Conservation (phyloP, 1,140 invertebrate species). For the Limonius californicus region DNA sequence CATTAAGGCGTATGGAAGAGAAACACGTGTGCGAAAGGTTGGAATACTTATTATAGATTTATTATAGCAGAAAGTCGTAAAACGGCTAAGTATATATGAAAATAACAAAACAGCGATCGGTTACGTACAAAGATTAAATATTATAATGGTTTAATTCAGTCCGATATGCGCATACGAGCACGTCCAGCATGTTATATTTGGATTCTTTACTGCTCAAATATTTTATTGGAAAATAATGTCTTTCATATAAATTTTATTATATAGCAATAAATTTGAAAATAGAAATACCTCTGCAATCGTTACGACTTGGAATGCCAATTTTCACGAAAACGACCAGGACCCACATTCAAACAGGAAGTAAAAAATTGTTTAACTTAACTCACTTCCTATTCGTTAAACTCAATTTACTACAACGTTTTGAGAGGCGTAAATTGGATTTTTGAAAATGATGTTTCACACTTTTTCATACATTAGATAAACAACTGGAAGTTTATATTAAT, state of each 20-base stretch:
- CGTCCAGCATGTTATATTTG: slow-evolving; percentile 30
- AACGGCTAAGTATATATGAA: slow-evolving; percentile 29
- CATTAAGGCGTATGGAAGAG: background rate
- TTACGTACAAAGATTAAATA: slow-evolving; percentile 28
- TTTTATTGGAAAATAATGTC: slow-evolving; percentile 30
- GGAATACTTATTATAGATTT: slow-evolving; percentile 35
- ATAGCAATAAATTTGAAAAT: slow-evolving; percentile 20
- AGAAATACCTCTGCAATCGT: slow-evolving; percentile 18
- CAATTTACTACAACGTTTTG: too few species aligned
- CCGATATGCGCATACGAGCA: slow-evolving; percentile 32
- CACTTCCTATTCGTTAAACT: too few species aligned
- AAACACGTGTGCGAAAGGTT: slow-evolving; percentile 33
- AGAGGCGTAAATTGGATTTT: too few species aligned
- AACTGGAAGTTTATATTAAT: too few species aligned
- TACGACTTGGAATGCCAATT: background rate
- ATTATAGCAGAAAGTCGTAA: slow-evolving; percentile 34
- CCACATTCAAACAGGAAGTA: too few species aligned
- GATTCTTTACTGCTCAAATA: slow-evolving; percentile 29
- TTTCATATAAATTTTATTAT: slow-evolving; percentile 30
- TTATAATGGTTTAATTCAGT: slow-evolving; percentile 38
- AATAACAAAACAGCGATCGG: slow-evolving; percentile 32
- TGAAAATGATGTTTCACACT: too few species aligned
- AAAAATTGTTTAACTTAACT: too few species aligned
- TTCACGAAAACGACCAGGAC: too few species aligned
- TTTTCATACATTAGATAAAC: too few species aligned